These are phyloP conservation scores for Cryptus viduatorius DNA, from an alignment of 2,888 invertebrate species.

Conservation along the genomic window DNA sequence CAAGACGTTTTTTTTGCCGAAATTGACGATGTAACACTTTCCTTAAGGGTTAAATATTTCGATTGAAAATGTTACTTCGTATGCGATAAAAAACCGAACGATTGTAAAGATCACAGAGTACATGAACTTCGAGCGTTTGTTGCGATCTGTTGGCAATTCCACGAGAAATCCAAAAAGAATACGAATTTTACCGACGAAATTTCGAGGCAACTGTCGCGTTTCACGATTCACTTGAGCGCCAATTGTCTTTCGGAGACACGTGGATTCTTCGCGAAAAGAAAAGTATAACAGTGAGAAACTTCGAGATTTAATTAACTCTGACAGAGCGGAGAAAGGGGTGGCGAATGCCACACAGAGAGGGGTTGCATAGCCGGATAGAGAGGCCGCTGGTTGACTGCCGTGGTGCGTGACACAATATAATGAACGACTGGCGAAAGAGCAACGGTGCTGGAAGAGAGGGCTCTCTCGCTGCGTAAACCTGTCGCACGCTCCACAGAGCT, in stretches of 20 bases:
- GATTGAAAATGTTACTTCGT: no score
- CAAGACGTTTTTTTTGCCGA: no score
- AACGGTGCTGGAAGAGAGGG: slow-evolving; percentile 45
- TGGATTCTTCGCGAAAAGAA: slow-evolving; percentile 5
- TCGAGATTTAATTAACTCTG: slow-evolving; percentile 67
- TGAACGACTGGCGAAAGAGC: slow-evolving; percentile 66
- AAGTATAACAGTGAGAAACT: slow-evolving; percentile 47
- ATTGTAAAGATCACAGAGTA: no score
- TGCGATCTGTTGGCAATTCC: no score
- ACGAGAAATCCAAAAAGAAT: no score
- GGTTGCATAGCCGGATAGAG: slow-evolving; percentile 38
- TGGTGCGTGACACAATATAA: slow-evolving; percentile 68
- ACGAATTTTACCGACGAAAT: background rate
- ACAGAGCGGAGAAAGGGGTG: slow-evolving; percentile 17
- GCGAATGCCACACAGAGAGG: slow-evolving; percentile 11
- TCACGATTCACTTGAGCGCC: slow-evolving; percentile 35
- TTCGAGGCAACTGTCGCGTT: background rate
- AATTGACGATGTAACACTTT: no score
- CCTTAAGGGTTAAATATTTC: no score
- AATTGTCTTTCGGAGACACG: slow-evolving; percentile 41
- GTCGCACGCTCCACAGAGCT: slow-evolving; percentile 55
- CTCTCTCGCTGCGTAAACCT: slow-evolving; percentile 63
- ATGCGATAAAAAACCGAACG: no score
- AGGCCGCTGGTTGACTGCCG: slow-evolving; percentile 36
- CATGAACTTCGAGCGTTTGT: no score